These are phyloP conservation scores for Poecilia velifera DNA, from an alignment of 2,797 vertebrate species.

Conservation along the genomic window DNA sequence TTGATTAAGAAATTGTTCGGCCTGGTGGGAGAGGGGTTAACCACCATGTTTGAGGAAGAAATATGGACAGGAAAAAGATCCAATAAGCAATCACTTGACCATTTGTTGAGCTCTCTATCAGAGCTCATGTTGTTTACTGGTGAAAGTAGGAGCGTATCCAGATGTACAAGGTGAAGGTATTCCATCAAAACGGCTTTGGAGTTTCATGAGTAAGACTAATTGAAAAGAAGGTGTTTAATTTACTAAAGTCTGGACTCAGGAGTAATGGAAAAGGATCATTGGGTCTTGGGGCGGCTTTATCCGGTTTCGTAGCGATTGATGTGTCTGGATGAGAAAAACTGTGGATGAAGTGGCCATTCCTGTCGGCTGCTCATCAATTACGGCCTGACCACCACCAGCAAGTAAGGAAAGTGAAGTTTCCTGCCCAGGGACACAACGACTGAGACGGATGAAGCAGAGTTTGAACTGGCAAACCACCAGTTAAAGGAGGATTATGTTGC, in stretches of 20 bases:
- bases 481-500: not conserved
- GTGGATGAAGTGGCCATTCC: not conserved
- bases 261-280: constrained; percentile 1
- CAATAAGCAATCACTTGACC: not conserved
- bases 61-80: not conserved
- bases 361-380: not conserved
- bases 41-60: not conserved
- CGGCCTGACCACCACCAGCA: not conserved
- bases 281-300: not conserved
- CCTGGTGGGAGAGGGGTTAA: not conserved
- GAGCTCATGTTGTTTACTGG: not conserved
- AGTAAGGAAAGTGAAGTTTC: not conserved
- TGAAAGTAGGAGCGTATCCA: not conserved
- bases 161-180: not conserved
- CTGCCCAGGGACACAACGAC: not conserved
- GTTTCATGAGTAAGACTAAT: not conserved
- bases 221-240: constrained; percentile 5
- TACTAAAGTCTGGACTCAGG: not conserved
- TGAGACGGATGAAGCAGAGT: not conserved
- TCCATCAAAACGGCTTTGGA: not conserved
- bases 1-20: not conserved
- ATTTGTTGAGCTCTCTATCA: not conserved
- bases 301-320: not conserved
- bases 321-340: not conserved
- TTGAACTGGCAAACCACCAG: not conserved